A percentile compares a stretch with the other conserved stretches of the same genome.
These are phyloP conservation scores for Champsocephalus esox DNA, from an alignment of 2,797 vertebrate species.

Conservation along the genomic window DNA sequence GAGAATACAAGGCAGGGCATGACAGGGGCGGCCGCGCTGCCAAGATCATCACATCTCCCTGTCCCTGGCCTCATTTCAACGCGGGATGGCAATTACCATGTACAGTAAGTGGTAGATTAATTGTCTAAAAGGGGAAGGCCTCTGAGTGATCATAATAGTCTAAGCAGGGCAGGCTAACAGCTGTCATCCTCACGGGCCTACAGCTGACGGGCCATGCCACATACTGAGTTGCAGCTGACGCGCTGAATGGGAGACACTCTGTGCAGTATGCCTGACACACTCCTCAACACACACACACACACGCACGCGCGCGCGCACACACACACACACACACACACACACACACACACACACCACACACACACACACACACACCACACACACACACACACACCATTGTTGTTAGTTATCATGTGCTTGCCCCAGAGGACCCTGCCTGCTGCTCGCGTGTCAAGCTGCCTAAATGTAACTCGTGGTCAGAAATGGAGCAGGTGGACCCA, in stretches of 20 bases:
- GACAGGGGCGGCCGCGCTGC: slow-evolving; percentile 42
- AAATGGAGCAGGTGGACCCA: slow-evolving; percentile 65
- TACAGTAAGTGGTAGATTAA: slow-evolving; percentile 76
- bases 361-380: slow-evolving; percentile 42
- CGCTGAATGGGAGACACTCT: slow-evolving; percentile 59
- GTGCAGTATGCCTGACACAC: slow-evolving; percentile 53
- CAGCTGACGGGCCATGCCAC: slow-evolving; percentile 77
- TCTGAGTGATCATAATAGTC: slow-evolving; percentile 49
- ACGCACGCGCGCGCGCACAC: slow-evolving; percentile 5
- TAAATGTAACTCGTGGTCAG: slow-evolving; percentile 24
- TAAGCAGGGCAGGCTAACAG: slow-evolving; percentile 65
- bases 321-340: slow-evolving; percentile 5
- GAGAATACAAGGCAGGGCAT: slow-evolving; percentile 69
- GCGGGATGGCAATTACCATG: slow-evolving; percentile 71
- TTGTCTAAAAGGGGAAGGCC: slow-evolving; percentile 67
- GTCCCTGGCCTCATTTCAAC: slow-evolving; percentile 67
- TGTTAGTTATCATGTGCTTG: slow-evolving; percentile 9
- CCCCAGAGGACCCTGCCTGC: slow-evolving; percentile 33
- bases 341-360: slow-evolving; percentile 19
- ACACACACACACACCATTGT: slow-evolving; percentile 30
- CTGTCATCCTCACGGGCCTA: slow-evolving; percentile 72
- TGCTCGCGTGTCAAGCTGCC: slow-evolving; percentile 19
- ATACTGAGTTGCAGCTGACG: slow-evolving; percentile 78
- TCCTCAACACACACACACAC: slow-evolving; percentile 25
- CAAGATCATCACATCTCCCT: slow-evolving; percentile 65